phyloP scores from a whole-genome alignment of 2,797 vertebrate genomes.

The Nasua narica region DNA sequence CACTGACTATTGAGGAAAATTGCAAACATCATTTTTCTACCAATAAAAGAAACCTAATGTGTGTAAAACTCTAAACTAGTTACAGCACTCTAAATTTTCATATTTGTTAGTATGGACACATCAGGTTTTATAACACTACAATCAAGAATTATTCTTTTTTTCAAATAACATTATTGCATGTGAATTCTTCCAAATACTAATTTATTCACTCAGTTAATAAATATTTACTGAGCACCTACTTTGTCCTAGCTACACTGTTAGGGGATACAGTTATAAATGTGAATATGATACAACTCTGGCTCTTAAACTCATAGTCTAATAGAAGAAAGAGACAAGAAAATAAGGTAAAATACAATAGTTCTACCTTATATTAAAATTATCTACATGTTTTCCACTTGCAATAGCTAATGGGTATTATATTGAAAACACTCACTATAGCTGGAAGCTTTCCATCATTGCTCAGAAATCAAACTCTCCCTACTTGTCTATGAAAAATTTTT shows the following conservation, averaged over 20 bases:
- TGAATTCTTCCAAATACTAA: constrained; percentile 29
- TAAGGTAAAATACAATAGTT: neutral
- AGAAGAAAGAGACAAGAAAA: neutral
- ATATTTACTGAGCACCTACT: neutral
- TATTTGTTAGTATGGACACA: neutral
- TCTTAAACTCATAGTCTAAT: neutral
- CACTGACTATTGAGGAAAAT: constrained; percentile 54
- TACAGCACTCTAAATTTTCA: neutral
- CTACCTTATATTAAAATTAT: neutral
- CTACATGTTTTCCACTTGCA: constrained; percentile 19
- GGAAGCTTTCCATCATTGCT: neutral
- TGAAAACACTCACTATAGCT: neutral
- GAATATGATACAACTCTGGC: neutral
- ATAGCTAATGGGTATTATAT: neutral
- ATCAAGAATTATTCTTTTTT: neutral
- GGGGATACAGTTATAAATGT: neutral
- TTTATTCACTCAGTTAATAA: constrained; percentile 29
- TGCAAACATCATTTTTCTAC: constrained; percentile 21
- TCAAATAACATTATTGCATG: constrained; percentile 15
- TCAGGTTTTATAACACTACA: constrained; percentile 20
- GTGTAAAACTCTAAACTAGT: constrained; percentile 24
- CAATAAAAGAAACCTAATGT: constrained; percentile 36
- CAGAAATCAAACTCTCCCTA: constrained; percentile 21
- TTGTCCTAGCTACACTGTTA: neutral
- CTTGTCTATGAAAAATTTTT: constrained; percentile 12